These are phyloP conservation scores for Hozukius guyotensis DNA, from an alignment of 2,797 vertebrate genomes.

Conservation along the genomic window DNA sequence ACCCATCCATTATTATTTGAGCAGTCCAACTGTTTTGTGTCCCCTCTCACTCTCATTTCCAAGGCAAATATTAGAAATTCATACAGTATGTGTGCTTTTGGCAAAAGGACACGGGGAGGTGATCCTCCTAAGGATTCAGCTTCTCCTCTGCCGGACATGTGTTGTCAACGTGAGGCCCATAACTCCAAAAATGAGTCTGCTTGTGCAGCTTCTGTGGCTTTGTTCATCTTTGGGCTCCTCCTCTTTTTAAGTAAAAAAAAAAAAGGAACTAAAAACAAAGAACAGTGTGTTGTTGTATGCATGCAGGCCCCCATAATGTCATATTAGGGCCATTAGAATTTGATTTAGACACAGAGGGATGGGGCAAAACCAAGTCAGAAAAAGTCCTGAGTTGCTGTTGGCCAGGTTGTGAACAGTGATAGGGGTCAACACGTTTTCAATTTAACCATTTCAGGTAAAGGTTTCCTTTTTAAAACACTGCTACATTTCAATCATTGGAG, in stretches of 20 bases:
- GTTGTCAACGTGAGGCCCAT: neutral
- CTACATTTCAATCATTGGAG: neutral
- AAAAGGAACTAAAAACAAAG: neutral
- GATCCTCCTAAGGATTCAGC: conserved; percentile 17
- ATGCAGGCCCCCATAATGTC: conserved; percentile 17
- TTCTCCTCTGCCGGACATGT: neutral
- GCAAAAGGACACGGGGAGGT: conserved; percentile 24
- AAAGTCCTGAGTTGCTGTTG: conserved; percentile 58
- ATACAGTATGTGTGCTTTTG: conserved; percentile 23
- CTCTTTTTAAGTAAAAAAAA: neutral
- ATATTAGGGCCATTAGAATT: neutral
- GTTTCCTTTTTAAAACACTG: neutral
- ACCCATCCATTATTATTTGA: conserved; percentile 1
- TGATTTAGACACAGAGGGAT: neutral
- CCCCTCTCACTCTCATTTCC: neutral
- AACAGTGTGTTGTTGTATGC: conserved; percentile 4
- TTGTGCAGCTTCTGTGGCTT: conserved; percentile 12
- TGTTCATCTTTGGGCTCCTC: conserved; percentile 23
- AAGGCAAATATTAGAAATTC: conserved; percentile 40
- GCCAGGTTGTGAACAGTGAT: conserved; percentile 5
- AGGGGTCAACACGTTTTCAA: neutral
- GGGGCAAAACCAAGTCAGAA: neutral
- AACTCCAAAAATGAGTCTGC: neutral
- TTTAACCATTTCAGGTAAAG: neutral
- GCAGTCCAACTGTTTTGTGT: conserved; percentile 6